Conservation (phyloP, 1,140 invertebrate genomes). For the Stenopsyche tienmushanensis region DNA sequence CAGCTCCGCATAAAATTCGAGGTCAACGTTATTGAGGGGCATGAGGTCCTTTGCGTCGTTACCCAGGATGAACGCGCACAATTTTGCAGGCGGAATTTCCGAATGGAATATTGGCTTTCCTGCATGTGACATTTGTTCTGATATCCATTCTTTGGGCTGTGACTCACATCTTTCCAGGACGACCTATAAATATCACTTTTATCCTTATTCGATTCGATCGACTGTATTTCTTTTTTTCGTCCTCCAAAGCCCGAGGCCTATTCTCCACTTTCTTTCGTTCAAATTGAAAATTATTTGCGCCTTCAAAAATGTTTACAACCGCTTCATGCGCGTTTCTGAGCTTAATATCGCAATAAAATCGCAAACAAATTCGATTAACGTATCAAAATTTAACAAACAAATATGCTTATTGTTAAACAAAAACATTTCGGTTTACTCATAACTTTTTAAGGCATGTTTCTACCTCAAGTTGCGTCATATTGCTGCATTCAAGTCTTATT, state of each 20-base stretch:
- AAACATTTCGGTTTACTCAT: too few relatives aligned
- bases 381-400: too few relatives aligned
- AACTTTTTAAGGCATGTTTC: too few relatives aligned
- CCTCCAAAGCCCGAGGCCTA: background rate
- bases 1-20: too few relatives aligned
- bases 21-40: too few relatives aligned
- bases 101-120: conserved; percentile 15
- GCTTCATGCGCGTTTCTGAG: background rate
- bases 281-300: background rate
- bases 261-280: background rate
- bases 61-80: too few relatives aligned
- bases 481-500: too few relatives aligned
- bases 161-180: background rate
- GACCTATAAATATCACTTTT: conserved; percentile 17
- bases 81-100: background rate
- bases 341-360: too few relatives aligned
- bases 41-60: too few relatives aligned
- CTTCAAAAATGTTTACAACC: background rate
- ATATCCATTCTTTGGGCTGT: background rate
- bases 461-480: too few relatives aligned
- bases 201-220: conserved; percentile 5
- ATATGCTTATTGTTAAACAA: too few relatives aligned
- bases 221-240: background rate
- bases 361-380: too few relatives aligned
- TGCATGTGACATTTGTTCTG: conserved; percentile 20